phyloP scores from a whole-genome alignment of 2,888 invertebrate genomes.

The Meteorus cinctellus region DNA sequence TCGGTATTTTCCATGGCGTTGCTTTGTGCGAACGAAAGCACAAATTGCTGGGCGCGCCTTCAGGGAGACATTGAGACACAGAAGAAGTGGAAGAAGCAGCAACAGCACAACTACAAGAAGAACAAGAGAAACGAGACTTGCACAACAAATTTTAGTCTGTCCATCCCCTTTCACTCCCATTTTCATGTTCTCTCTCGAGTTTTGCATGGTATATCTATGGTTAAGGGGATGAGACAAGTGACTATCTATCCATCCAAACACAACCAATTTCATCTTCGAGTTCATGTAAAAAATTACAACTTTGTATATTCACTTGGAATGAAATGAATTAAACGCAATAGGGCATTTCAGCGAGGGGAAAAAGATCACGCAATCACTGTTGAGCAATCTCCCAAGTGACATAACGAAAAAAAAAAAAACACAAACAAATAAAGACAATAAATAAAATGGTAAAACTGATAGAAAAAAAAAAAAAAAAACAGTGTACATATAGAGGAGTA shows the following conservation, averaged over 20 bases:
- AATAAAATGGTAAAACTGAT: conserved; percentile 15
- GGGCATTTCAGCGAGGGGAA: neutral
- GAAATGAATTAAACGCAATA: conserved; percentile 8
- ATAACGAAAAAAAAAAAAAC: conserved; percentile 15
- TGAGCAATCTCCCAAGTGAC: conserved; percentile 21
- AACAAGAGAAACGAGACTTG: conserved; percentile 34
- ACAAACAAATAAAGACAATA: neutral
- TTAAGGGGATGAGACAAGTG: conserved; percentile 16
- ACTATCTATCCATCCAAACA: conserved; percentile 36
- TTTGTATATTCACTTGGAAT: conserved; percentile 9
- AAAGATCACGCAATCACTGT: neutral
- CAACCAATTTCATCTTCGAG: conserved; percentile 12
- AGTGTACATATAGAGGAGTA: conserved; percentile 1
- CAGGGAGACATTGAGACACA: conserved; percentile 73
- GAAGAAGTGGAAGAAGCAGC: conserved; percentile 51
- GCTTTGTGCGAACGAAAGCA: conserved; percentile 73
- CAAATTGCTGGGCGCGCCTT: conserved; percentile 70
- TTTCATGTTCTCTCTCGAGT: conserved; percentile 19
- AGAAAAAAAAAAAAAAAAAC: neutral
- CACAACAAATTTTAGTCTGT: conserved; percentile 40
- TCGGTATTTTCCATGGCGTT: conserved; percentile 67
- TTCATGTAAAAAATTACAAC: conserved; percentile 22
- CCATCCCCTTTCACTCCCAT: conserved; percentile 12
- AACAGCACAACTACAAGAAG: conserved; percentile 32
- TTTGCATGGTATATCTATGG: conserved; percentile 29